These are phyloP conservation scores for Acrobeloides nanus DNA, from an alignment of 2,888 invertebrate genomes.

Conservation along the genomic window DNA sequence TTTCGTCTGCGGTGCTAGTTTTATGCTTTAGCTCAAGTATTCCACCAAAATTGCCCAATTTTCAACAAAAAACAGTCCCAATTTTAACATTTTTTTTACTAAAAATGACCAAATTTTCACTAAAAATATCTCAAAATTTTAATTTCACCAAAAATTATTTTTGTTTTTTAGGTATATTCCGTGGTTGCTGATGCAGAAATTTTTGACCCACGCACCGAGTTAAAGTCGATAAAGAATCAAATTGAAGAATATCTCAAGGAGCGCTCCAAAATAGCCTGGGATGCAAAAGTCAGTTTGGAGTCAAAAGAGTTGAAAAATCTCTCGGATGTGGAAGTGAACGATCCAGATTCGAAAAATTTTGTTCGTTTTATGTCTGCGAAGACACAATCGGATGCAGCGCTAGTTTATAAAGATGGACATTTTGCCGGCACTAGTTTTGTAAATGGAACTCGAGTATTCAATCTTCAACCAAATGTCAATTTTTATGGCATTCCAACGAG, in stretches of 20 bases:
- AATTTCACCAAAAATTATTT: not conserved
- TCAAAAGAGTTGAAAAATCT: constrained; percentile 23
- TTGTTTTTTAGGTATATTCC: constrained; percentile 17
- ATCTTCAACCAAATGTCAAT: constrained; percentile 42
- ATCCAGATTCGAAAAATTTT: constrained; percentile 40
- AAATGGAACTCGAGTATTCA: constrained; percentile 28
- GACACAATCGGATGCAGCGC: constrained; percentile 17
- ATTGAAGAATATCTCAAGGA: constrained; percentile 46
- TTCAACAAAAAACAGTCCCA: too few species aligned
- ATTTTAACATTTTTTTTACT: too few species aligned
- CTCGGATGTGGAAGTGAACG: constrained; percentile 34
- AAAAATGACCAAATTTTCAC: too few species aligned
- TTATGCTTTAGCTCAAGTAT: too few species aligned
- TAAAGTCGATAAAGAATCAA: constrained; percentile 35
- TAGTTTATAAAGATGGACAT: constrained; percentile 24
- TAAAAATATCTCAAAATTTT: too few species aligned
- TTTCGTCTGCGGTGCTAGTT: too few species aligned
- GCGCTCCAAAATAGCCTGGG: constrained; percentile 45
- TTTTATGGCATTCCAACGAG: constrained; percentile 47
- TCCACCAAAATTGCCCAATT: too few species aligned
- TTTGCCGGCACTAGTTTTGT: constrained; percentile 19
- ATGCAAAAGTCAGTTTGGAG: constrained; percentile 48
- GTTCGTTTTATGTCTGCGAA: constrained; percentile 37
- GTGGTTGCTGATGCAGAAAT: constrained; percentile 38
- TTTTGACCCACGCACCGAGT: constrained; percentile 44